Conservation (phyloP, 2,888 invertebrate genomes). For the Alsophila aescularia region DNA sequence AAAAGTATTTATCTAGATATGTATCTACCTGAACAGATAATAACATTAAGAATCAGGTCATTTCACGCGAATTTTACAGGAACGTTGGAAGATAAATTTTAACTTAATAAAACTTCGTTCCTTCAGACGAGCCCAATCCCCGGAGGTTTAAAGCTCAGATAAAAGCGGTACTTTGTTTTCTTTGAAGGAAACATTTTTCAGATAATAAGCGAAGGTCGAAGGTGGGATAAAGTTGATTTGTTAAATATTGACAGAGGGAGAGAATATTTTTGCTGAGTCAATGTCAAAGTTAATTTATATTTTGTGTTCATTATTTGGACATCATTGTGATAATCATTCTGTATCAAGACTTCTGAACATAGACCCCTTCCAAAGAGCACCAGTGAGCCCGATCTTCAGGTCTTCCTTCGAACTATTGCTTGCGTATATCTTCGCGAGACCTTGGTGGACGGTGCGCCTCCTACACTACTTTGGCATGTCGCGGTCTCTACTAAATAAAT, state of each 20-base stretch:
- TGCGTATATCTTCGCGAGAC: no score
- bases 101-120: constrained; percentile 37
- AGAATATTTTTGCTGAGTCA: background rate
- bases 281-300: no score
- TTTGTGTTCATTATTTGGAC: no score
- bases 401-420: no score
- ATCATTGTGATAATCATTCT: no score
- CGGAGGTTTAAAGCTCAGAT: constrained; percentile 28
- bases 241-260: constrained; percentile 2
- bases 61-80: constrained; percentile 23
- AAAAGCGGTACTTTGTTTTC: constrained; percentile 36
- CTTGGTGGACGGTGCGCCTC: no score
- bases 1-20: background rate
- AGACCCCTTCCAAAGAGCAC: no score
- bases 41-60: constrained; percentile 7
- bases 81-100: constrained; percentile 30
- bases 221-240: constrained; percentile 12
- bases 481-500: no score
- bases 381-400: no score
- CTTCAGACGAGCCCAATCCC: constrained; percentile 26
- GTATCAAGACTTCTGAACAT: no score
- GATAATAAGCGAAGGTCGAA: constrained; percentile 15
- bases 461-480: no score
- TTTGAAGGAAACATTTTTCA: constrained; percentile 26
- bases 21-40: constrained; percentile 12